Evolutionary conservation across 1,140 invertebrate species (phyloP).

Genomic region (Trachelipus rathkii): DNA sequence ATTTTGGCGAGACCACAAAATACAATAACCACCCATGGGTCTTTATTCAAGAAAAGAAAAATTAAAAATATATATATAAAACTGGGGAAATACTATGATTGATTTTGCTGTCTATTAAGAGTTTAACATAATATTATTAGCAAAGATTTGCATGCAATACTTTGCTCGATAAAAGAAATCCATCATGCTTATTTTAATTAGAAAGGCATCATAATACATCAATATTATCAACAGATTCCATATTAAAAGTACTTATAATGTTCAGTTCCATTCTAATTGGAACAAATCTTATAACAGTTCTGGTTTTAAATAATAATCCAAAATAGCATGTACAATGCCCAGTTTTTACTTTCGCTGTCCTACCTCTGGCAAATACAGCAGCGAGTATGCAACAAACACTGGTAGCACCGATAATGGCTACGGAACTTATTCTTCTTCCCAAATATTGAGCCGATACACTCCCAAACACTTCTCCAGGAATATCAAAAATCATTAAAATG

Average conservation of each 20-base stretch:
- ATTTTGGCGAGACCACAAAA: constrained; percentile 32
- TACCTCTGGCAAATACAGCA: neutral
- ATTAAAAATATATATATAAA: too few relatives aligned
- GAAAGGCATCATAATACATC: neutral
- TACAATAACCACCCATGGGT: constrained; percentile 26
- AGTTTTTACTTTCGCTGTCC: neutral
- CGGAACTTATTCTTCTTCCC: neutral
- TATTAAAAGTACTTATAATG: neutral
- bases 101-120: too few relatives aligned
- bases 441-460: neutral
- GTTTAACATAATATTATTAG: too few relatives aligned
- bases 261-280: neutral
- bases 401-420: neutral
- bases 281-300: neutral
- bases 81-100: too few relatives aligned
- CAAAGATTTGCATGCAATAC: too few relatives aligned
- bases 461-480: neutral
- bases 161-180: too few relatives aligned
- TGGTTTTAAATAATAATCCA: neutral
- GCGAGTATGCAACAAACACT: neutral
- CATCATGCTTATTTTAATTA: neutral
- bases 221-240: neutral
- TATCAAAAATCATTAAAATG: neutral
- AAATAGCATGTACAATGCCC: neutral
- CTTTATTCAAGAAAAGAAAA: neutral